phyloP scores from a whole-genome alignment of 2,888 invertebrate genomes.

The Ornithoptera alexandrae region DNA sequence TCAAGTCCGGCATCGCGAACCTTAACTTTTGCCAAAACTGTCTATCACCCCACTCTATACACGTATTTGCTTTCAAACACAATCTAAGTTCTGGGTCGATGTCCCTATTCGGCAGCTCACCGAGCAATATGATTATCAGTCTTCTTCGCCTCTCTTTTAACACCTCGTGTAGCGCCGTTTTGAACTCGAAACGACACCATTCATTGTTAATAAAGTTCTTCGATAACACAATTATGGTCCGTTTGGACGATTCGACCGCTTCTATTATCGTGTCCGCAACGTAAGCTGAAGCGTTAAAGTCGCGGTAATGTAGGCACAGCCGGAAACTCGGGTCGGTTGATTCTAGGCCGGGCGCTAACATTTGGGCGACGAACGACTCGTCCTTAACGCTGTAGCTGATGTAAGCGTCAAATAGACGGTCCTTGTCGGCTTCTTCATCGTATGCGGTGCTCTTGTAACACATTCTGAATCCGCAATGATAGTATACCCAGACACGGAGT shows the following conservation, averaged over 20 bases:
- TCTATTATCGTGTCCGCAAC: slow-evolving; percentile 95
- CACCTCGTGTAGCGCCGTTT: slow-evolving; percentile 94
- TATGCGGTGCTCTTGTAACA: slow-evolving; percentile 91
- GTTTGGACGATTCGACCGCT: slow-evolving; percentile 93
- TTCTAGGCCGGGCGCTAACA: slow-evolving; percentile 92
- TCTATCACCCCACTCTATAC: slow-evolving; percentile 96
- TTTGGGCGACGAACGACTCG: slow-evolving; percentile 93
- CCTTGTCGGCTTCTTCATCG: slow-evolving; percentile 89
- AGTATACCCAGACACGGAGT: slow-evolving; percentile 91
- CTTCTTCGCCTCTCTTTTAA: slow-evolving; percentile 91
- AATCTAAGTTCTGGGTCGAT: slow-evolving; percentile 94
- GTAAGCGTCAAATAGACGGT: slow-evolving; percentile 96
- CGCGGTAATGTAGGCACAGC: slow-evolving; percentile 94
- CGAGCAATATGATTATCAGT: slow-evolving; percentile 93
- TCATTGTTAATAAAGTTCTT: slow-evolving; percentile 96
- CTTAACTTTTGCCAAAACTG: slow-evolving; percentile 98
- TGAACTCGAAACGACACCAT: slow-evolving; percentile 97
- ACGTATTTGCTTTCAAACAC: slow-evolving; percentile 93
- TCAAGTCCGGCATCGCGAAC: slow-evolving; percentile 92
- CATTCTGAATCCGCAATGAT: slow-evolving; percentile 90
- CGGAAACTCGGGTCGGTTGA: slow-evolving; percentile 89
- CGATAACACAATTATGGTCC: slow-evolving; percentile 93
- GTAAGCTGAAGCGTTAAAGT: slow-evolving; percentile 92
- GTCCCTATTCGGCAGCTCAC: slow-evolving; percentile 92
- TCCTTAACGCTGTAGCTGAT: slow-evolving; percentile 96